These are phyloP conservation scores for Brassicogethes aeneus DNA, from an alignment of 2,888 invertebrate species.

Conservation along the genomic window DNA sequence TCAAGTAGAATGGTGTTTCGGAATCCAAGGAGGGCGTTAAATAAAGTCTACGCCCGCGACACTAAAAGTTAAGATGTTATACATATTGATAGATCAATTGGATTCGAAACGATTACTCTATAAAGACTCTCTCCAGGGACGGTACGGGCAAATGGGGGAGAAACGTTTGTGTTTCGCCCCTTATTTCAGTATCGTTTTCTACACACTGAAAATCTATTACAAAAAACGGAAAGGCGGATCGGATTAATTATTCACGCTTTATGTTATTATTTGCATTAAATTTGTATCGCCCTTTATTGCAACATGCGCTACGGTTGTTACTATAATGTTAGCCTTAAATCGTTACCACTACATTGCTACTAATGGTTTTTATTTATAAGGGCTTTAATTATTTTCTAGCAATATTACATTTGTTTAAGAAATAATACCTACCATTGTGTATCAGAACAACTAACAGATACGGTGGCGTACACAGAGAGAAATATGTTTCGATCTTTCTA, in stretches of 20 bases:
- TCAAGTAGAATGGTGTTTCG: slow-evolving; percentile 19
- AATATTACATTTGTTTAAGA: no score
- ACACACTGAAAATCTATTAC: neutral
- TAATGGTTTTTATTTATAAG: no score
- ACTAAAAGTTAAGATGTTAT: slow-evolving; percentile 39
- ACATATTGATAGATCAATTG: slow-evolving; percentile 44
- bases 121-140: slow-evolving; percentile 34
- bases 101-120: slow-evolving; percentile 41
- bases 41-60: slow-evolving; percentile 20
- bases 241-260: neutral
- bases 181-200: neutral
- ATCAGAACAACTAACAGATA: no score
- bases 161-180: neutral
- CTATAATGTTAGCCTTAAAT: no score
- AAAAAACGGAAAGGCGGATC: neutral
- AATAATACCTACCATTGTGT: no score
- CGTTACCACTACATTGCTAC: no score
- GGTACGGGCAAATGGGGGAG: neutral
- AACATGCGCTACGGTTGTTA: no score
- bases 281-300: no score
- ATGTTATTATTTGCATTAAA: neutral
- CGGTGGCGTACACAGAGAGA: no score
- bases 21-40: slow-evolving; percentile 22
- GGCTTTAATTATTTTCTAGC: no score
- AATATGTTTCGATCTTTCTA: no score